phyloP scores from a whole-genome alignment of 2,888 invertebrate genomes.

The Cyrtodaria siliqua region DNA sequence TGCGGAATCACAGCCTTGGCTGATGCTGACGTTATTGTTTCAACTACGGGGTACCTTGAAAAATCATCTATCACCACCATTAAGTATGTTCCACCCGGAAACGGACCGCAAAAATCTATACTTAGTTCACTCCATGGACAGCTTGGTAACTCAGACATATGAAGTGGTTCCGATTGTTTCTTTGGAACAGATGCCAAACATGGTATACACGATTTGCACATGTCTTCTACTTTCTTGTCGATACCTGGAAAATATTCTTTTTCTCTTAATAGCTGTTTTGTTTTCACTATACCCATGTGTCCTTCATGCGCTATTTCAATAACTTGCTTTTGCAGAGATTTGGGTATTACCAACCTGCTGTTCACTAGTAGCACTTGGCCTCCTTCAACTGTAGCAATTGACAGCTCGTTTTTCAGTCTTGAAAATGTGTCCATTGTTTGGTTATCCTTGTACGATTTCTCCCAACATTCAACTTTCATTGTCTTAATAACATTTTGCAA shows the following conservation, averaged over 20 bases:
- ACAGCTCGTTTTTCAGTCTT: too few relatives aligned
- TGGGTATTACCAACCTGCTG: slow-evolving; percentile 36
- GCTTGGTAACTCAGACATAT: slow-evolving; percentile 25
- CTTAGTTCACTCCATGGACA: slow-evolving; percentile 31
- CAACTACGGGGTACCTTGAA: slow-evolving; percentile 37
- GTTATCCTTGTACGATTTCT: slow-evolving; percentile 6
- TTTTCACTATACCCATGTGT: slow-evolving; percentile 7
- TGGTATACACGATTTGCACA: slow-evolving; percentile 32
- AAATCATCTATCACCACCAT: slow-evolving; percentile 38
- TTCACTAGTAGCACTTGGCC: slow-evolving; percentile 20
- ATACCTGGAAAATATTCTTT: slow-evolving; percentile 68
- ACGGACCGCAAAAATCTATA: slow-evolving; percentile 24
- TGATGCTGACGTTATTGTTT: slow-evolving; percentile 20
- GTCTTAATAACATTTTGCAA: slow-evolving; percentile 33
- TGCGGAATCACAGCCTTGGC: slow-evolving; percentile 35
- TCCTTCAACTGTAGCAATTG: slow-evolving; percentile 11
- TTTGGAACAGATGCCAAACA: slow-evolving; percentile 23
- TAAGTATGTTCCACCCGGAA: slow-evolving; percentile 22
- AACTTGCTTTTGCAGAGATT: slow-evolving; percentile 33
- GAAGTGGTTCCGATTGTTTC: slow-evolving; percentile 34
- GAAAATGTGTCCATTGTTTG: neutral
- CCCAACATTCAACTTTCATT: neutral
- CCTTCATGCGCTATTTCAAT: slow-evolving; percentile 32
- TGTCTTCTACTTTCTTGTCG: slow-evolving; percentile 51
- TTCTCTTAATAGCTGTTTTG: slow-evolving; percentile 31